Conservation (phyloP, 2,888 invertebrate genomes). For the Choreutis nemorana region DNA sequence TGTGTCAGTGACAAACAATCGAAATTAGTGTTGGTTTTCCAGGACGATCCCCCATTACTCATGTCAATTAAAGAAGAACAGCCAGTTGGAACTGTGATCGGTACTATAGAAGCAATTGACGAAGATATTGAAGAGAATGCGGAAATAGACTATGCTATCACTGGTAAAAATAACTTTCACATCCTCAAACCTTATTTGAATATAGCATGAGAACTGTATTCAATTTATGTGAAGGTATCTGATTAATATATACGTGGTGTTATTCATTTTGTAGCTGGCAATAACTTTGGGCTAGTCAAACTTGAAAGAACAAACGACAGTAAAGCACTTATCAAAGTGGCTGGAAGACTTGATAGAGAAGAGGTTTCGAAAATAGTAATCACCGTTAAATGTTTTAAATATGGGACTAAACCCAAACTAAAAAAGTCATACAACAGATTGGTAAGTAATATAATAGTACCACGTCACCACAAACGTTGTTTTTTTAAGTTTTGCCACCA, state of each 20-base stretch:
- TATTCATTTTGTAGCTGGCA: constrained; percentile 63
- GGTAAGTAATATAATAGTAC: no score
- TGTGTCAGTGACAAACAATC: background rate
- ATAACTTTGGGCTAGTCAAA: constrained; percentile 70
- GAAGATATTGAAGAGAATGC: constrained; percentile 80
- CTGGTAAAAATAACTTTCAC: constrained; percentile 39
- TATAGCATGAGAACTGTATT: background rate
- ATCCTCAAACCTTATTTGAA: background rate
- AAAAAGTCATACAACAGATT: constrained; percentile 70
- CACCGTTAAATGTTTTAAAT: constrained; percentile 76
- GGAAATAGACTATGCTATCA: constrained; percentile 76
- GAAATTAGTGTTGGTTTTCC: constrained; percentile 1
- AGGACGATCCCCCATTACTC: constrained; percentile 72
- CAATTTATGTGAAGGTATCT: background rate
- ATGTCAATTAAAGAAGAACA: constrained; percentile 73
- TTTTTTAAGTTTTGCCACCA: no score
- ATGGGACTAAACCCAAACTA: constrained; percentile 36
- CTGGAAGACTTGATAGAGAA: constrained; percentile 74
- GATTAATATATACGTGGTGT: background rate
- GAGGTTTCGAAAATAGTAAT: constrained; percentile 59
- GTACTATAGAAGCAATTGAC: constrained; percentile 74
- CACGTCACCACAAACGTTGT: no score
- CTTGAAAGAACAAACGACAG: constrained; percentile 72
- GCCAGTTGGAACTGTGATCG: constrained; percentile 71
- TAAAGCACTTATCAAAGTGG: constrained; percentile 68